phyloP scores from a whole-genome alignment of 2,888 invertebrate species.

The Trilocha varians region DNA sequence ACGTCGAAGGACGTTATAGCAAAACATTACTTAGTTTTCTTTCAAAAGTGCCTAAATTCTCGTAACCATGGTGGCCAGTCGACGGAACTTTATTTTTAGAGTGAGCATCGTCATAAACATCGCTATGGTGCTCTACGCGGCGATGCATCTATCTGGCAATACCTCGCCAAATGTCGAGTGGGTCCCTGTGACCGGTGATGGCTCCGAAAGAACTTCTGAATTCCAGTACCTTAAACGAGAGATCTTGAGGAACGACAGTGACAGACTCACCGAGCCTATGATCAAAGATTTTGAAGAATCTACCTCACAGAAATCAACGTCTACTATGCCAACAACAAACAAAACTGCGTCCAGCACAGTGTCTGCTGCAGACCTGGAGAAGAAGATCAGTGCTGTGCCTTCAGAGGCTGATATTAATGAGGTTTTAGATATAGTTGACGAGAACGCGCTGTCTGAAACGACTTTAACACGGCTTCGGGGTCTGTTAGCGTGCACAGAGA shows the following conservation, averaged over 20 bases:
- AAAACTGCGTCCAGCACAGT: slow-evolving; percentile 60
- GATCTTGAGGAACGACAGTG: slow-evolving; percentile 42
- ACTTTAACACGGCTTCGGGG: slow-evolving; percentile 53
- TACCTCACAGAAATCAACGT: slow-evolving; percentile 53
- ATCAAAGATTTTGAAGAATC: slow-evolving; percentile 38
- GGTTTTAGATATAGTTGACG: slow-evolving; percentile 48
- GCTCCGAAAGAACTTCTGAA: slow-evolving; percentile 43
- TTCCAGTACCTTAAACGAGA: slow-evolving; percentile 36
- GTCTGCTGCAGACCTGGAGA: slow-evolving; percentile 43
- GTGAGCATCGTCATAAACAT: slow-evolving; percentile 83
- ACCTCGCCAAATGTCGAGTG: slow-evolving; percentile 43
- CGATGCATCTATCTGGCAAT: slow-evolving; percentile 72
- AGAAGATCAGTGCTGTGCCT: slow-evolving; percentile 44
- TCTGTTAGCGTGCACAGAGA: slow-evolving; percentile 77
- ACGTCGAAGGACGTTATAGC: slow-evolving; percentile 66
- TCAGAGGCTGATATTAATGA: slow-evolving; percentile 48
- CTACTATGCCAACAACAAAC: slow-evolving; percentile 52
- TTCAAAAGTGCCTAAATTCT: slow-evolving; percentile 59
- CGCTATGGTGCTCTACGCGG: slow-evolving; percentile 80
- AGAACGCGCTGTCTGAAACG: slow-evolving; percentile 46
- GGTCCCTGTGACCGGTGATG: slow-evolving; percentile 51
- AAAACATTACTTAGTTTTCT: slow-evolving; percentile 33
- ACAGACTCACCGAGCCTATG: slow-evolving; percentile 32
- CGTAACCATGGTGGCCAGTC: slow-evolving; percentile 57
- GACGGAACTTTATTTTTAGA: slow-evolving; percentile 80